A percentile compares a stretch with the other conserved stretches of the same genome.
phyloP scores from a whole-genome alignment of 1,140 invertebrate genomes.

The Temnothorax longispinosus region DNA sequence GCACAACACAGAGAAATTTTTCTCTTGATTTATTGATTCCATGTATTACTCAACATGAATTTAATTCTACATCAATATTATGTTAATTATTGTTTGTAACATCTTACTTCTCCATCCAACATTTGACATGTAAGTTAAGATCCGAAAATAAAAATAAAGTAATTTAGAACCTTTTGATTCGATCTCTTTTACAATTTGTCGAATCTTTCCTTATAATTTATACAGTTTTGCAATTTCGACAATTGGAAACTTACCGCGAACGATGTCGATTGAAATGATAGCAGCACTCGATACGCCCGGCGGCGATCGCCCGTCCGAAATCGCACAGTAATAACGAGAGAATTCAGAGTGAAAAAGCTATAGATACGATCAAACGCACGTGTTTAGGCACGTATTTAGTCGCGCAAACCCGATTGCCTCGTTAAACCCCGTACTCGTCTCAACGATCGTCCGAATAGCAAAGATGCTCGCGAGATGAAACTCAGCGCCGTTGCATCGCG shows the following conservation, averaged over 20 bases:
- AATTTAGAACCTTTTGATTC: neutral
- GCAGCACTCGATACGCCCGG: neutral
- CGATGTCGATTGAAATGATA: neutral
- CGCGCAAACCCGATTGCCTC: conserved; percentile 42
- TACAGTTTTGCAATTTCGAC: neutral
- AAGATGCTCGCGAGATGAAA: conserved; percentile 57
- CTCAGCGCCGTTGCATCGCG: conserved; percentile 16
- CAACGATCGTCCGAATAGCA: conserved; percentile 42
- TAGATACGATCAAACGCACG: conserved; percentile 23
- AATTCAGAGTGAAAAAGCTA: neutral
- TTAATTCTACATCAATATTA: conserved; percentile 14
- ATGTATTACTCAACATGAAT: neutral
- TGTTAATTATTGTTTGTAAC: neutral
- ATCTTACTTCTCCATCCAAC: neutral
- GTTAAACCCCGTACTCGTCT: conserved; percentile 42
- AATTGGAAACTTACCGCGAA: neutral
- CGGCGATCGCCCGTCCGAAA: neutral
- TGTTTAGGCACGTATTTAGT: conserved; percentile 24
- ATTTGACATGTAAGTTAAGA: neutral
- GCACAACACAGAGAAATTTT: neutral
- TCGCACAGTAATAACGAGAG: conserved; percentile 27
- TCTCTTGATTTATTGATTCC: neutral
- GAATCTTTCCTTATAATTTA: neutral
- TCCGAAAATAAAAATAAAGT: neutral
- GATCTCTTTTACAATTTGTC: neutral